Conservation (phyloP, 2,888 invertebrate genomes). For the Scrobipalpa atriplicella region DNA sequence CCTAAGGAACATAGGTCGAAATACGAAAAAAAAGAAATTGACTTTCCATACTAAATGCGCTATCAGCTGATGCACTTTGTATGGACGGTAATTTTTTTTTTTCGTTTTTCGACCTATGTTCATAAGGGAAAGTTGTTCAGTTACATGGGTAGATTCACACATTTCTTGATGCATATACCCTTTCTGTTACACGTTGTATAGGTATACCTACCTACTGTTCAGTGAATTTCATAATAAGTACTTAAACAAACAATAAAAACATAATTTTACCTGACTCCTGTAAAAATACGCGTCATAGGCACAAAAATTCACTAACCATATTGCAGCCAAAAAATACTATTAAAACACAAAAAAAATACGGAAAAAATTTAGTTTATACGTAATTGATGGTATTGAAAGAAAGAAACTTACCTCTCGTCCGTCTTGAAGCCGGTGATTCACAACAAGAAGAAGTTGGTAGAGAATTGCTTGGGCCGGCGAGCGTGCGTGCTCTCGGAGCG, state of each 20-base stretch:
- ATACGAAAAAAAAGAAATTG: no score
- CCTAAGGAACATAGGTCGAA: no score
- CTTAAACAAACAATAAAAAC: no score
- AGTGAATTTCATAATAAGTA: no score
- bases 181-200: no score
- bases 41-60: no score
- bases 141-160: not conserved
- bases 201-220: no score
- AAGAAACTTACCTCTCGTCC: not conserved
- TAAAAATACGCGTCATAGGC: no score
- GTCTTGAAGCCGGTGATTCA: slow-evolving; percentile 3
- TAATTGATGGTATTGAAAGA: not conserved
- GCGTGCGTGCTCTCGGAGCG: not conserved
- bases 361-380: not conserved
- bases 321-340: not conserved
- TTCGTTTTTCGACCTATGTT: not conserved
- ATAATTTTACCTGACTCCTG: no score
- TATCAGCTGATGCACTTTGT: no score
- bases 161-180: no score
- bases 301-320: not conserved
- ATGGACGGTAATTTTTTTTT: no score
- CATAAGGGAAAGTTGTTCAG: not conserved
- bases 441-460: not conserved
- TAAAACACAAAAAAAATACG: not conserved
- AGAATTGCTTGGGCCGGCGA: not conserved